Evolutionary conservation across 2,797 vertebrate genomes (phyloP).

Genomic region (Enteromius mattozi): DNA sequence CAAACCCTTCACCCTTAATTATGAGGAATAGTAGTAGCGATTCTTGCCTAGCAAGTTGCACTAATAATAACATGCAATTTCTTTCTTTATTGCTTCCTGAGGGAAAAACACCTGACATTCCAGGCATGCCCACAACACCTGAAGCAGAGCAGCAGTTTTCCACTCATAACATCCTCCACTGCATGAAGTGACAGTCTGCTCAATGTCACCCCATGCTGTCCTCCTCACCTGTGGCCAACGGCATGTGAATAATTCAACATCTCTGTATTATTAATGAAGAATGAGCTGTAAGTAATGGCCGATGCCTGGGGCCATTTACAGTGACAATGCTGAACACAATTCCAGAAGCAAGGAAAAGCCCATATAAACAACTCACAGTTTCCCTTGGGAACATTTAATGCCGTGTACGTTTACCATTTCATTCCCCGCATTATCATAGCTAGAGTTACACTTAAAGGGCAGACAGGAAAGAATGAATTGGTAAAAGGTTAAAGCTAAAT

Average conservation of each 20-base stretch:
- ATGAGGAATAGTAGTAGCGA: neutral
- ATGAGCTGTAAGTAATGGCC: slow-evolving; percentile 65
- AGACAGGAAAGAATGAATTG: slow-evolving; percentile 28
- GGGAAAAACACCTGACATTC: slow-evolving; percentile 33
- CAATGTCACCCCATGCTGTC: slow-evolving; percentile 58
- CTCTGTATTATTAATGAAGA: slow-evolving; percentile 71
- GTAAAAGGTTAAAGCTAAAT: slow-evolving; percentile 47
- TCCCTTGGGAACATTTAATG: slow-evolving; percentile 59
- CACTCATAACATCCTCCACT: slow-evolving; percentile 34
- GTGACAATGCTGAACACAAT: slow-evolving; percentile 66
- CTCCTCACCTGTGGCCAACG: slow-evolving; percentile 64
- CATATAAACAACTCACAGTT: slow-evolving; percentile 57
- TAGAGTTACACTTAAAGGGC: slow-evolving; percentile 39
- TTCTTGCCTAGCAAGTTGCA: neutral
- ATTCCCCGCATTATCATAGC: slow-evolving; percentile 28
- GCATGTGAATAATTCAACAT: slow-evolving; percentile 68
- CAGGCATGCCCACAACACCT: slow-evolving; percentile 16
- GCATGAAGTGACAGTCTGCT: slow-evolving; percentile 46
- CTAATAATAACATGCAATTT: slow-evolving; percentile 32
- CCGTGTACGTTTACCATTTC: slow-evolving; percentile 4
- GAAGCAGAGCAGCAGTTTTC: slow-evolving; percentile 33
- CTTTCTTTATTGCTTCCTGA: slow-evolving; percentile 16
- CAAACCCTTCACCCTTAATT: neutral
- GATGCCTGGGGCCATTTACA: slow-evolving; percentile 62
- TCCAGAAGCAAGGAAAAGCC: slow-evolving; percentile 58